A percentile compares a stretch with the other conserved stretches of the same genome.
Evolutionary conservation across 2,888 invertebrate genomes (phyloP).

Genomic region (Drosophila kanekoi): DNA sequence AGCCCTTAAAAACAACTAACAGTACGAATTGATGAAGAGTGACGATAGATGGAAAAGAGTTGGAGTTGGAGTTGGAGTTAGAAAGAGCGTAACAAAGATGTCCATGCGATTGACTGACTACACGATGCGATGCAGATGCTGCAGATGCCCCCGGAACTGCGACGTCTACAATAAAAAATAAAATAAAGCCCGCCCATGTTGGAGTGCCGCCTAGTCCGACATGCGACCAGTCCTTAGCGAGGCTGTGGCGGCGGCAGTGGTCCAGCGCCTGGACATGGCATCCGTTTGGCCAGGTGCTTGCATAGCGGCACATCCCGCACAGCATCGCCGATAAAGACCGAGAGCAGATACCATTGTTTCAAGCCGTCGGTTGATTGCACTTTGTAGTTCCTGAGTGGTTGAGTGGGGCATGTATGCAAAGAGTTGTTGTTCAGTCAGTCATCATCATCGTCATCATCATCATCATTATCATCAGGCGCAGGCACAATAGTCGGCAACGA

Average conservation of each 20-base stretch:
- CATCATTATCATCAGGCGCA: slow-evolving; percentile 12
- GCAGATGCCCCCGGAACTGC: slow-evolving; percentile 22
- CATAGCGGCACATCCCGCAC: slow-evolving; percentile 92
- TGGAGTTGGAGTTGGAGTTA: slow-evolving; percentile 6
- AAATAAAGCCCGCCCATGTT: slow-evolving; percentile 38
- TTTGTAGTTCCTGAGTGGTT: slow-evolving; percentile 89
- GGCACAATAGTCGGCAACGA: slow-evolving; percentile 64
- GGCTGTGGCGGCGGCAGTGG: slow-evolving; percentile 83
- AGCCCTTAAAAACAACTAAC: slow-evolving; percentile 67
- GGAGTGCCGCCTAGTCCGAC: slow-evolving; percentile 12
- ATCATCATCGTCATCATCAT: slow-evolving; percentile 19
- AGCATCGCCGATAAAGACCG: slow-evolving; percentile 94
- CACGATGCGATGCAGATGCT: slow-evolving; percentile 27
- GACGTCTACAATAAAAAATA: slow-evolving; percentile 5
- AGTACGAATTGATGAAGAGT: slow-evolving; percentile 45
- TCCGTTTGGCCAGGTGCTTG: slow-evolving; percentile 91
- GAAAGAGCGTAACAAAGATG: slow-evolving; percentile 59
- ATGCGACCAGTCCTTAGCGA: slow-evolving; percentile 52
- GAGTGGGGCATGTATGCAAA: slow-evolving; percentile 33
- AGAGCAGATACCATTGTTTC: slow-evolving; percentile 93
- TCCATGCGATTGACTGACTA: slow-evolving; percentile 66
- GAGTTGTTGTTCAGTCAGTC: slow-evolving; percentile 32
- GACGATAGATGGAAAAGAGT: slow-evolving; percentile 23
- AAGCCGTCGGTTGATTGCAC: slow-evolving; percentile 89
- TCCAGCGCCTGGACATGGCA: slow-evolving; percentile 86